Evolutionary conservation across 2,797 vertebrate genomes (phyloP), one percentile per base, ranked within the genome.

Genomic region (Cossypha caffra): DNA sequence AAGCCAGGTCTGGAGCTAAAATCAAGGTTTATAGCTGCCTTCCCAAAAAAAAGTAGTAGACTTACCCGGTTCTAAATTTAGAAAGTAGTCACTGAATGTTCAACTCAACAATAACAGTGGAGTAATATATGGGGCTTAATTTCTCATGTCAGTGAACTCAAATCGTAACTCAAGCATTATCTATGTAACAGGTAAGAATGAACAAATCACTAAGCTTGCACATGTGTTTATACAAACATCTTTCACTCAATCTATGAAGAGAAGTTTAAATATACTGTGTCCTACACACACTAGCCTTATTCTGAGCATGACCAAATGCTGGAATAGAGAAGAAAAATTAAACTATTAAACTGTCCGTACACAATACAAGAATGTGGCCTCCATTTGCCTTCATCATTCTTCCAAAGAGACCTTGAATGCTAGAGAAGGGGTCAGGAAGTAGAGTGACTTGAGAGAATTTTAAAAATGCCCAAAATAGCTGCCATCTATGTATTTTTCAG

Each of bases 51-150:
- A 40, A n/a, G 11, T 31, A 16, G 8, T 21, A 68, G 80, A 69
- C 47, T 95, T 88, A 80, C 4, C 82, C 81, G 17, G 33, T 58
- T 64, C 54, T 83, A 69, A 25, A 86, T 74, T 50, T 68, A 48
- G 83, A 87, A 90, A 7, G 4, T 25, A 67, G 50, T 20, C 35
- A 79, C 11, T 51, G 26, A 91, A 80, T 3, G 2, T 35, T 63
- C 37, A 87, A 13, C 23, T 62, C 31, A 86, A 25, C 45, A 10
- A 4, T 28, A 82, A 45, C 11, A 87, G 47, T 13, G 12, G 25
- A 73, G 4, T 16, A 69, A 55, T 45, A 48, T 2, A 57, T 0
- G 2, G 14, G 25, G 19, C 23, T 31, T 37, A 48, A 61, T 23
- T 74, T 69, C n/a, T 89, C 61, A 63, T 50, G 29, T 10, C 24